Conservation (phyloP, 2,888 invertebrate species). For the Polydrusus pterygomalis region DNA sequence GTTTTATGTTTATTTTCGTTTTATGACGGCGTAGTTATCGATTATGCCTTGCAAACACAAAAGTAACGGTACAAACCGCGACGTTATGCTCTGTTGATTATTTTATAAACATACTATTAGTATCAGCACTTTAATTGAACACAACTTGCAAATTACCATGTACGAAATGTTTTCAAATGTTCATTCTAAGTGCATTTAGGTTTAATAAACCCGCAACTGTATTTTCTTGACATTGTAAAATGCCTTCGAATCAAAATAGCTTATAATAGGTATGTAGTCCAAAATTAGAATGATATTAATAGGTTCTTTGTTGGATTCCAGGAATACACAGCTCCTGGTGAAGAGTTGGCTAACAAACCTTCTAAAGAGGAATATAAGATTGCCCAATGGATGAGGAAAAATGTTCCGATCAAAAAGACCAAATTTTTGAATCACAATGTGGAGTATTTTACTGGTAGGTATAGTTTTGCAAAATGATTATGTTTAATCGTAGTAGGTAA, state of each 20-base stretch:
- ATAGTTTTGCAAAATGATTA: constrained; percentile 55
- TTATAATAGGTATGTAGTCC: background rate
- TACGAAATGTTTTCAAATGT: background rate
- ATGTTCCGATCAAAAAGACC: constrained; percentile 95
- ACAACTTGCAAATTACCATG: background rate
- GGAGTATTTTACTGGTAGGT: constrained; percentile 96
- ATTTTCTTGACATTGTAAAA: constrained; percentile 1
- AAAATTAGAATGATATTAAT: constrained; percentile 49
- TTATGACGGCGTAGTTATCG: constrained; percentile 15
- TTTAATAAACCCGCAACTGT: background rate
- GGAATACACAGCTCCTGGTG: constrained; percentile 72
- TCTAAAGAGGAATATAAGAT: constrained; percentile 94
- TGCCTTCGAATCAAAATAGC: background rate
- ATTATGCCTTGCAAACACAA: background rate
- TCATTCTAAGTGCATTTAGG: background rate
- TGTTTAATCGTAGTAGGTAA: no score
- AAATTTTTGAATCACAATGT: constrained; percentile 97
- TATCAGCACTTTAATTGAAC: background rate
- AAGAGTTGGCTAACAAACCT: constrained; percentile 81
- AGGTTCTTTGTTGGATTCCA: constrained; percentile 61
- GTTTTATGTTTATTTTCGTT: constrained; percentile 17
- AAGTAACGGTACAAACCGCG: background rate
- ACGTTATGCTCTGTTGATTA: constrained; percentile 5
- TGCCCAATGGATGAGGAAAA: constrained; percentile 95
- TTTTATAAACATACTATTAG: background rate